Evolutionary conservation across 2,888 invertebrate species (phyloP).

Genomic region (Tiliacea aurago): DNA sequence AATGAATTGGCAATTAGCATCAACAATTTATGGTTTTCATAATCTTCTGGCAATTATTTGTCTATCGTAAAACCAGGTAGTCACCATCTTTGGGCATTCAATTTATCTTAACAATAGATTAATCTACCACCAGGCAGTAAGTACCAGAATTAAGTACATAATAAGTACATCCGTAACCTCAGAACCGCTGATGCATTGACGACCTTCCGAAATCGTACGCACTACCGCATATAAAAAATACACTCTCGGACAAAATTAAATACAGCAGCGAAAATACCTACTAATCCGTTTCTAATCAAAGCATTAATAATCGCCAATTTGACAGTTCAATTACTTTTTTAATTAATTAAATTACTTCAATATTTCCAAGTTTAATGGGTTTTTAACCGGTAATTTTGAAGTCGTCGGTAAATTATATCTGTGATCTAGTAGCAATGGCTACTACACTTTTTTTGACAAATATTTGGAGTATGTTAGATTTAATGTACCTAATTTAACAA

Average conservation of each 20-base stretch:
- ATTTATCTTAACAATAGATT: background rate
- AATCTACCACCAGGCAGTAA: conserved; percentile 12
- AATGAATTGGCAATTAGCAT: no score
- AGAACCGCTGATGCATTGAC: conserved; percentile 54
- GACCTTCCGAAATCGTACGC: conserved; percentile 48
- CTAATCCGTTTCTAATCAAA: conserved; percentile 37
- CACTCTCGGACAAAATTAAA: conserved; percentile 33
- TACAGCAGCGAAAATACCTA: conserved; percentile 34
- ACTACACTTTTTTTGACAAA: conserved; percentile 22
- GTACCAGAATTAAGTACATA: conserved; percentile 38
- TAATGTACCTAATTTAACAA: conserved; percentile 1
- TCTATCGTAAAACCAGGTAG: background rate
- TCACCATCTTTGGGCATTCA: background rate
- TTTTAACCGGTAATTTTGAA: conserved; percentile 26
- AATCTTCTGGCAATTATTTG: background rate
- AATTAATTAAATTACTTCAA: conserved; percentile 42
- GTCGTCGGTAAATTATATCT: background rate
- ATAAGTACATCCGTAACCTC: conserved; percentile 53
- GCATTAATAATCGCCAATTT: conserved; percentile 53
- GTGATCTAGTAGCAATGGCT: background rate
- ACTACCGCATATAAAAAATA: conserved; percentile 50
- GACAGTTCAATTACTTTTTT: conserved; percentile 47
- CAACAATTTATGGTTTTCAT: background rate
- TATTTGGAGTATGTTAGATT: conserved; percentile 26
- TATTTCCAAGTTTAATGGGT: conserved; percentile 15